Conservation (phyloP, 2,797 vertebrate species). For the Phataginus tricuspis region DNA sequence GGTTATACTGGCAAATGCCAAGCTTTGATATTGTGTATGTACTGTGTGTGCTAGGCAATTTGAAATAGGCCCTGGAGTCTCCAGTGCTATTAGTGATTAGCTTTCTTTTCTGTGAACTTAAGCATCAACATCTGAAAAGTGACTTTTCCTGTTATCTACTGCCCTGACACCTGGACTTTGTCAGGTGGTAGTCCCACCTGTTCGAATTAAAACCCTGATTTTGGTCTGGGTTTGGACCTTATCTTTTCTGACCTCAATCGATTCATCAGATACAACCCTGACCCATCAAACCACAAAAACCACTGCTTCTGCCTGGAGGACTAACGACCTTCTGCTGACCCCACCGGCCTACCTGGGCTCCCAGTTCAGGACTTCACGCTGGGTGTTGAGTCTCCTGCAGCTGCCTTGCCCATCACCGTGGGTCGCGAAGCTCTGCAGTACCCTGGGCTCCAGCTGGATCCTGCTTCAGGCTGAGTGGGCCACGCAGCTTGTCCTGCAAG, state of each 20-base stretch:
- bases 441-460: neutral
- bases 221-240: neutral
- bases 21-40: neutral
- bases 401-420: neutral
- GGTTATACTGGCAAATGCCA: neutral
- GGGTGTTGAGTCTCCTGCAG: neutral
- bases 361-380: neutral
- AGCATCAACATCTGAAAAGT: neutral
- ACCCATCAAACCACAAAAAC: neutral
- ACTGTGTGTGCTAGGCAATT: neutral
- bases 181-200: neutral
- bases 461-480: neutral
- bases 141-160: neutral
- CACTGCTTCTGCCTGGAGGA: neutral
- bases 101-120: neutral
- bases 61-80: neutral
- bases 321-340: neutral
- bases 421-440: neutral
- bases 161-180: neutral
- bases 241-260: neutral
- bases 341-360: neutral
- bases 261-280: neutral
- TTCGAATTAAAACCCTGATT: neutral
- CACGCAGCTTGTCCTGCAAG: neutral
- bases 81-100: neutral